Evolutionary conservation across 2,113 vertebrate genomes (phyloP), one percentile per base, ranked within the genome.

Genomic region (Numenius arquata): DNA sequence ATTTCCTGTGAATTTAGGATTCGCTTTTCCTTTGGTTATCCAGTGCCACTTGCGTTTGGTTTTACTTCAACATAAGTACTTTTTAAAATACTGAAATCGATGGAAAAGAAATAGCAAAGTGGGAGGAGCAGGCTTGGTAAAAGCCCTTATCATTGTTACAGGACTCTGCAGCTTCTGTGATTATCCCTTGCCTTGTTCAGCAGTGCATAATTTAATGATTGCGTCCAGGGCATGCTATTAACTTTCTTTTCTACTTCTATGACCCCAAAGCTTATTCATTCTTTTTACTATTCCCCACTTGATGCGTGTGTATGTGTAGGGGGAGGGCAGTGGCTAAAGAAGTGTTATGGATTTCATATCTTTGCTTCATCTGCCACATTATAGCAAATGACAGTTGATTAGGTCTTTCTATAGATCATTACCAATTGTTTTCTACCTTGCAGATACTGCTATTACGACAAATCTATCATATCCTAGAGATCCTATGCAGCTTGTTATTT

Each of bases 331-430:
- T 62, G 43, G 91, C 71, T 75, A 85, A 97, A 96, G 91, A 70
- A 88, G 88, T 63, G 67, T 82, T 93, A 93, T 93, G 82, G 91
- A 95, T 97, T 97, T 97, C 89, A 50, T 93, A 84, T 85, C 91
- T 96, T 96, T 89, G 89, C 88, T 96, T 96, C 90, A 76, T 98
- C 96, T 97, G 76, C 90, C 95, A 91, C 90, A 97, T 98, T 97
- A 98, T 90, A 71, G 96, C 94, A 97, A 98, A 98, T 98, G 96
- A 89, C 86, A 96, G 98, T 97, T 98, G 98, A 98, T 98, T 98
- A 98, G 97, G 95, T 97, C 98, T 97, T 98, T 98, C 98, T 98
- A 98, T 98, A 98, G 98, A 98, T 98, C 98, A 98, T 98, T 98
- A 99, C 98, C 98, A 97, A 98, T 98, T 98, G 97, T 98, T 97